A percentile compares a stretch with the other conserved stretches of the same genome.
Conservation (phyloP, 2,888 invertebrate genomes). For the Eledone cirrhosa region DNA sequence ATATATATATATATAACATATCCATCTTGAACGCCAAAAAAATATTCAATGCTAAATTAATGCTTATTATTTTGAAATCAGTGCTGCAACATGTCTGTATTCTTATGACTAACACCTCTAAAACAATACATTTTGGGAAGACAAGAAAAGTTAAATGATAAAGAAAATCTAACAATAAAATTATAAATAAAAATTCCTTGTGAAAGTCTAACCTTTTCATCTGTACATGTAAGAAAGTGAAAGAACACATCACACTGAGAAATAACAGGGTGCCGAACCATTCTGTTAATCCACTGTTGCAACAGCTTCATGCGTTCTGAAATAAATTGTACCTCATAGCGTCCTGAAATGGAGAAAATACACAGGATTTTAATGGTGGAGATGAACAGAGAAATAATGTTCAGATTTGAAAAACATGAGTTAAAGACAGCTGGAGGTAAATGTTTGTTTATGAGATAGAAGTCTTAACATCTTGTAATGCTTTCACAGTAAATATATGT, state of each 20-base stretch:
- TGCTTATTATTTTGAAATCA: no score
- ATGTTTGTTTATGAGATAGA: background rate
- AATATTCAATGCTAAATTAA: no score
- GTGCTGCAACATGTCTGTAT: no score
- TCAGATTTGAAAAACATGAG: background rate
- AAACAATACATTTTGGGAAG: no score
- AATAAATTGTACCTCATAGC: slow-evolving; percentile 97
- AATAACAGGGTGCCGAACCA: slow-evolving; percentile 94
- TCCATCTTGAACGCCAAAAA: no score
- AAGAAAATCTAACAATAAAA: no score
- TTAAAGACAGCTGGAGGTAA: background rate
- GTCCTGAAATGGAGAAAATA: slow-evolving; percentile 70
- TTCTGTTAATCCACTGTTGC: slow-evolving; percentile 96
- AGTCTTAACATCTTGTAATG: background rate
- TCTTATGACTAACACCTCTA: no score
- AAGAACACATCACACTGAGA: slow-evolving; percentile 92
- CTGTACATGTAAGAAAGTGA: slow-evolving; percentile 96
- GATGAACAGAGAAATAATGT: background rate
- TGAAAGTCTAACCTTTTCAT: slow-evolving; percentile 77
- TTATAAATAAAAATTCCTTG: no score
- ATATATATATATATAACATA: no score
- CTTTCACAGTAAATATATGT: background rate
- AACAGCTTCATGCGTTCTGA: slow-evolving; percentile 92
- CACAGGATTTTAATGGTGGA: background rate
- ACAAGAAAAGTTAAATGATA: no score